Evolutionary conservation across 1,140 invertebrate genomes (phyloP).

Genomic region (Diploscapter pachys): DNA sequence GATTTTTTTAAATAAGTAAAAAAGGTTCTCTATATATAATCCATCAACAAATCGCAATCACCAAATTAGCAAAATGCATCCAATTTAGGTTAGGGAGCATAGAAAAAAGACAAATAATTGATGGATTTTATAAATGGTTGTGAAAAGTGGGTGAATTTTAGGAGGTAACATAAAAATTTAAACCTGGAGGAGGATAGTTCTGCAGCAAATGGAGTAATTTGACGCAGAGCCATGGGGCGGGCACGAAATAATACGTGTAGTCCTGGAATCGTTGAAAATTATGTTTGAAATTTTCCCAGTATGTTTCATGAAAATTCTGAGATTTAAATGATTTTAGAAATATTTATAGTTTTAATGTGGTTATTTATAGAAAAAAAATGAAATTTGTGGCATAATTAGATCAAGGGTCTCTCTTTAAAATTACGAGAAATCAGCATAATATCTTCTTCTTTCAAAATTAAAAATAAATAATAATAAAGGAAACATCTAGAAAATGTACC

Average conservation of each 20-base stretch:
- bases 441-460: not conserved
- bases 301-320: not conserved
- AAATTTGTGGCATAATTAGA: not conserved
- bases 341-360: not conserved
- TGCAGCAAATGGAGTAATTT: conserved; percentile 92
- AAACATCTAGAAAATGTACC: not conserved
- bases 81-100: not conserved
- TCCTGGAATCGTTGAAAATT: conserved; percentile 68
- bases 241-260: conserved; percentile 99
- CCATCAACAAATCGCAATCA: conserved; percentile 11
- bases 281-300: not conserved
- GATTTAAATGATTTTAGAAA: not conserved
- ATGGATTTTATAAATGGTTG: no score
- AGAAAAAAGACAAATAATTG: not conserved
- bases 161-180: conserved; percentile 63
- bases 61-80: conserved; percentile 14
- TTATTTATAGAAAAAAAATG: conserved; percentile 1
- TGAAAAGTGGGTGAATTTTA: no score
- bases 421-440: not conserved
- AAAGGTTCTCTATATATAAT: no score
- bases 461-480: not conserved
- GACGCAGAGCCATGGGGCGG: conserved; percentile 98
- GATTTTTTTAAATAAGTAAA: no score
- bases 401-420: not conserved
- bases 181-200: conserved; percentile 86